phyloP scores from a whole-genome alignment of 2,113 vertebrate genomes.

The Nesoenas mayeri region DNA sequence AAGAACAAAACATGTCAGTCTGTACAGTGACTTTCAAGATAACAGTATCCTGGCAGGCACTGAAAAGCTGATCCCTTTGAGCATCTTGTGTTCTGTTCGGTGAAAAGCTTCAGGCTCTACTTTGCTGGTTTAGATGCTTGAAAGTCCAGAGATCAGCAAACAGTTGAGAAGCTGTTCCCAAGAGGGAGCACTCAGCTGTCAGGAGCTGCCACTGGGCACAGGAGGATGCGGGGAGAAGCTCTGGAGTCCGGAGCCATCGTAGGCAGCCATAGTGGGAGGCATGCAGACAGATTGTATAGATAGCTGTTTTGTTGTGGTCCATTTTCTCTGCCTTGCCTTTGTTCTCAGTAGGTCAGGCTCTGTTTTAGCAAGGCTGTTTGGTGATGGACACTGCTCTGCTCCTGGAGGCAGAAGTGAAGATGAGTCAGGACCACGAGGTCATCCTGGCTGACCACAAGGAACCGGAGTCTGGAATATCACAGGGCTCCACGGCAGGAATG shows the following conservation, averaged over 20 bases:
- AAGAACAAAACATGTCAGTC: background rate
- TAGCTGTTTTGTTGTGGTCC: background rate
- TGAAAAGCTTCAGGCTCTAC: background rate
- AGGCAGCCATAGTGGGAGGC: background rate
- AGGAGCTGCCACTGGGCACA: background rate
- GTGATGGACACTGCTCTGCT: background rate
- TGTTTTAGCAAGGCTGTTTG: background rate
- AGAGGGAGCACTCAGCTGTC: background rate
- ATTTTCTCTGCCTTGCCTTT: background rate
- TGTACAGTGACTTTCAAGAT: background rate
- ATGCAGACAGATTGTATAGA: background rate
- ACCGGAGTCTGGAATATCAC: background rate
- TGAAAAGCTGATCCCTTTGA: background rate
- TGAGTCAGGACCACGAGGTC: constrained; percentile 6
- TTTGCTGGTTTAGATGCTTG: background rate
- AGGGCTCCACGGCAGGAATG: background rate
- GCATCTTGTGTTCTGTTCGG: background rate
- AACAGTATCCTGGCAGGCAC: background rate
- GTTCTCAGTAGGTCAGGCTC: background rate
- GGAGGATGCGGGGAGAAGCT: background rate
- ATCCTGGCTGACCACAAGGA: background rate
- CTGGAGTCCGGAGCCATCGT: background rate
- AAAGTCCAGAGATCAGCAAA: background rate
- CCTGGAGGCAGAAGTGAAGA: background rate
- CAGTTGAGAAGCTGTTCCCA: background rate